Evolutionary conservation across 2,888 invertebrate genomes (phyloP), one percentile per base, ranked within the genome.

Genomic region (Baronia brevicornis): DNA sequence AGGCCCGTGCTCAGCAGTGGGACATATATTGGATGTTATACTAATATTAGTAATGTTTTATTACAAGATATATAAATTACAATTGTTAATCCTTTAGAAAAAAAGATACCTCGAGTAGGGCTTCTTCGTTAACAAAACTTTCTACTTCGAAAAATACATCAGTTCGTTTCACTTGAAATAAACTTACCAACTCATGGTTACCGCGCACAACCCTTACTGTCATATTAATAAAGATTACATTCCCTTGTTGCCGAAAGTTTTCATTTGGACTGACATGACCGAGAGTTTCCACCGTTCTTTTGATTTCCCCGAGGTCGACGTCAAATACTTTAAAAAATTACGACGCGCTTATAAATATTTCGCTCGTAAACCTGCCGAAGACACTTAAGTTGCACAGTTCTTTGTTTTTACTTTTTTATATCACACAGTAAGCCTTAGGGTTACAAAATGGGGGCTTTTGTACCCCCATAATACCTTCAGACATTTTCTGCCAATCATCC

Each of bases 241-340:
- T 72, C 49, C 50, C 41, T 43, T 54, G 54, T 46, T 46, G 48
- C 39, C 41, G 49, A 47, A 33, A 34, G 40, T 33, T 56, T 35
- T 35, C 29, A 35, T 35, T 35, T 35, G 22, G 25, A 35, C 20
- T 28, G 34, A 29, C 24, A 34, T 24, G 24, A 26, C 35, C n/a
- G 29, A 24, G 34, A 60, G 56, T 54, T 54, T 55, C 56, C 60
- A 49, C 49, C 61, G 61, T 64, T 64, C 60, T 57, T 60, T 60
- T 79, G 79, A 82, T 82, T 82, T 82, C 80, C 80, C 80, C 60
- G 55, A 68, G 80, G 80, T 57, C 65, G 48, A 57, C 49, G 53
- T 54, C 51, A 59, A 60, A 55, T 69, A 67, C 74, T 78, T 73
- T 68, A 62, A 59, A 73, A 75, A 74, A 69, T 64, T 57, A 54